Evolutionary conservation across 2,888 invertebrate species (phyloP), one percentile per base, ranked within the genome.

Genomic region (Polylopha cassiicola): DNA sequence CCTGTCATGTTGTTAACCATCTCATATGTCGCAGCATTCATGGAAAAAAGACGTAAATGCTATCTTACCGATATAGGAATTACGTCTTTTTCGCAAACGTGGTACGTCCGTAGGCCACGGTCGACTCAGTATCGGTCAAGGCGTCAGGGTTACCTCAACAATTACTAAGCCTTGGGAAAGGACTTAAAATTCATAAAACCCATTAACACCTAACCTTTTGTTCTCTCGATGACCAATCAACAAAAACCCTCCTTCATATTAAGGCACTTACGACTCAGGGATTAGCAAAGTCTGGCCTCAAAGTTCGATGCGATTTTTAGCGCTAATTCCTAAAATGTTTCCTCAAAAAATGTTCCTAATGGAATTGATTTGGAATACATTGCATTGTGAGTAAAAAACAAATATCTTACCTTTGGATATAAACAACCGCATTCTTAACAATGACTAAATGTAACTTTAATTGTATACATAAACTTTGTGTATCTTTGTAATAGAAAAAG

Each of bases 141-240:
- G 26, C 36, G 16, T 17, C 20, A n/a, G 9, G 11, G 9, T 9
- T 36, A 8, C 23, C 39, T 30, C 20, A 16, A 36, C 24, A 41
- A 41, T 41, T 41, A 30, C 22, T 30, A 41, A 29, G 36, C 30
- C 20, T 20, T 20, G 10, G 24, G 29, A 34, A 28, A n/a, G n/a
- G n/a, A 41, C 20, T 34, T 16, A 29, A 36, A 36, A 24, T 41
- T 26, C 41, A 41, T 26, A 41, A 26, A 30, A 30, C 29, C 30
- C 41, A 41, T 41, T 41, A 41, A 16, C 41, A 41, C 41, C 30
- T 37, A 9, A 28, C 21, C 21, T 21, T 30, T 36, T 41, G 24
- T 36, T 26, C 21, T 38, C 30, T 15, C 34, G 21, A 9, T 4
- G 2, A 15, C 39, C 24, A n/a, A 1, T 13, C 8, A 29, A 18